Conservation (phyloP, 2,888 invertebrate genomes). For the Xestia xanthographa region DNA sequence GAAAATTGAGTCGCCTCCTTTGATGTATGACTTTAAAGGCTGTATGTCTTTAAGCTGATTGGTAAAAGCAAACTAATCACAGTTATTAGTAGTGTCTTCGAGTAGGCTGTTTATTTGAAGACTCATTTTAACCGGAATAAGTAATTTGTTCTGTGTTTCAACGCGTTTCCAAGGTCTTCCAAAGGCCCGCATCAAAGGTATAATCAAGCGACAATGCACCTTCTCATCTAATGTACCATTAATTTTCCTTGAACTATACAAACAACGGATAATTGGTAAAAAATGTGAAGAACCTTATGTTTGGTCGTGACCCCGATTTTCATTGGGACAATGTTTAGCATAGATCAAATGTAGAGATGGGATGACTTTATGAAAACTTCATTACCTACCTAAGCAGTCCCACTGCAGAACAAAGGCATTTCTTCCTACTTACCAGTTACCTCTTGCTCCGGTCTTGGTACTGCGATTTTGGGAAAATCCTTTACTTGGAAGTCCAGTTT, state of each 20-base stretch:
- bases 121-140: slow-evolving; percentile 10
- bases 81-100: slow-evolving; percentile 31
- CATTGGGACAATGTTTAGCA: not conserved
- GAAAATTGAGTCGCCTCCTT: slow-evolving; percentile 50
- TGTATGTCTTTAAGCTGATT: slow-evolving; percentile 15
- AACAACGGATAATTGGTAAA: slow-evolving; percentile 6
- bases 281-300: slow-evolving; percentile 10
- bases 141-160: slow-evolving; percentile 17
- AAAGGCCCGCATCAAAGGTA: not conserved
- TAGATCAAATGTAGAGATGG: not conserved
- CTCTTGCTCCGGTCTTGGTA: not conserved
- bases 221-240: slow-evolving; percentile 21
- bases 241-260: slow-evolving; percentile 43
- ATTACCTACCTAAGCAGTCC: not conserved
- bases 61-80: slow-evolving; percentile 34
- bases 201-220: slow-evolving; percentile 16
- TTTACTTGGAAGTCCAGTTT: not conserved
- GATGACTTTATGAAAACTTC: not conserved
- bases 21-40: slow-evolving; percentile 17
- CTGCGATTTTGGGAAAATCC: not conserved
- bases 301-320: slow-evolving; percentile 8
- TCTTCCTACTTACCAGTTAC: not conserved
- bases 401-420: not conserved
- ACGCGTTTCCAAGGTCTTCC: not conserved
- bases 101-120: slow-evolving; percentile 8